Evolutionary conservation across 2,888 invertebrate genomes (phyloP).

Genomic region (Nymphalis urticae): DNA sequence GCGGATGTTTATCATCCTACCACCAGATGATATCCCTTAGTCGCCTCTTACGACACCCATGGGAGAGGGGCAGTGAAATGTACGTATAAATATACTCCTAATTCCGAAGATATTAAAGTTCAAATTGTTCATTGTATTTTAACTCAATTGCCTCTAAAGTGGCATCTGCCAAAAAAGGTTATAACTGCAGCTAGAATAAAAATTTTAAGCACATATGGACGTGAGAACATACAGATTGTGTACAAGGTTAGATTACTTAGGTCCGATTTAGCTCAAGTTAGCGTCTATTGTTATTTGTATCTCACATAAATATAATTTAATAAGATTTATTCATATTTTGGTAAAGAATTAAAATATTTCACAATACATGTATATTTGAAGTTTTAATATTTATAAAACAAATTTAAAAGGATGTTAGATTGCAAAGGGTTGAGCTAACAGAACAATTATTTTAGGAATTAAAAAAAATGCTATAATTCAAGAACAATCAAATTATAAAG

Average conservation of each 20-base stretch:
- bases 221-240: slow-evolving; percentile 49
- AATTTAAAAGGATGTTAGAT: no score
- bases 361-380: not conserved
- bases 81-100: slow-evolving; percentile 1
- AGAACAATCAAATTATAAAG: slow-evolving; percentile 28
- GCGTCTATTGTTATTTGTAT: slow-evolving; percentile 30
- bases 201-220: slow-evolving; percentile 44
- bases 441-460: not conserved
- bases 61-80: no score
- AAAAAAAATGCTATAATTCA: not conserved
- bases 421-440: not conserved
- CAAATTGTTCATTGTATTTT: not conserved
- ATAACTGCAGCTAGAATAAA: slow-evolving; percentile 36
- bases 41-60: no score
- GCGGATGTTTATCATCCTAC: no score
- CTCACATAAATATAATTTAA: slow-evolving; percentile 31
- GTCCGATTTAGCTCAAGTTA: slow-evolving; percentile 31
- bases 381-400: no score
- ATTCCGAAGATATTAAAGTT: slow-evolving; percentile 7
- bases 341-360: not conserved
- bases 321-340: slow-evolving; percentile 14
- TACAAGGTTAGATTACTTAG: slow-evolving; percentile 37
- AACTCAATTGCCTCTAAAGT: slow-evolving; percentile 6
- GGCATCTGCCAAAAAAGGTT: slow-evolving; percentile 59
- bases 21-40: no score